These are phyloP conservation scores for Listronotus oregonensis DNA, from an alignment of 1,140 invertebrate species.

Conservation along the genomic window DNA sequence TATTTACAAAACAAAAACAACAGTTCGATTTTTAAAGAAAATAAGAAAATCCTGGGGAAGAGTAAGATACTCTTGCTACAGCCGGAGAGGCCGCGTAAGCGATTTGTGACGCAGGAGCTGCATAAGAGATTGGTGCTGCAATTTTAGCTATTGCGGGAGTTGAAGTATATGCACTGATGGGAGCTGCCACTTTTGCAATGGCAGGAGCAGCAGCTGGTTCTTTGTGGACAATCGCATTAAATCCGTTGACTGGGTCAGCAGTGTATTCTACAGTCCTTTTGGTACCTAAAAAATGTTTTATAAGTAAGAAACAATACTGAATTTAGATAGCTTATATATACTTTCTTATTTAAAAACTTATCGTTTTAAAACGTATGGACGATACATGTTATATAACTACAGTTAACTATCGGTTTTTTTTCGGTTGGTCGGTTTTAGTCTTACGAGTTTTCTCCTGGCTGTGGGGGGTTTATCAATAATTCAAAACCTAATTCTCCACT, in stretches of 20 bases:
- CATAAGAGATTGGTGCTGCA: slow-evolving; percentile 15
- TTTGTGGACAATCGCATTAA: slow-evolving; percentile 59
- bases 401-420: no score
- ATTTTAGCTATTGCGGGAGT: slow-evolving; percentile 3
- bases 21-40: slow-evolving; percentile 1
- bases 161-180: background rate
- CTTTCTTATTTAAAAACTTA: no score
- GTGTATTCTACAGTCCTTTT: slow-evolving; percentile 66
- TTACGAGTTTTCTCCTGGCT: no score
- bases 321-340: no score
- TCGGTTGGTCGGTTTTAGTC: no score
- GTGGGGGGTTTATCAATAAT: no score
- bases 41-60: slow-evolving; percentile 19
- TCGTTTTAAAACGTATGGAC: no score
- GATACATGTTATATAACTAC: no score
- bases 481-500: no score
- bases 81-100: slow-evolving; percentile 16
- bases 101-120: slow-evolving; percentile 25
- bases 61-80: slow-evolving; percentile 19
- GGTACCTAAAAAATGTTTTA: slow-evolving; percentile 57
- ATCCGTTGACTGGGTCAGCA: slow-evolving; percentile 62
- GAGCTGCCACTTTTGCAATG: slow-evolving; percentile 9
- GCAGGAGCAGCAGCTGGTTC: slow-evolving; percentile 37
- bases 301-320: no score
- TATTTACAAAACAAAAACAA: slow-evolving; percentile 9